Conservation (phyloP, 2,113 vertebrate genomes). For the Peromyscus maniculatus region DNA sequence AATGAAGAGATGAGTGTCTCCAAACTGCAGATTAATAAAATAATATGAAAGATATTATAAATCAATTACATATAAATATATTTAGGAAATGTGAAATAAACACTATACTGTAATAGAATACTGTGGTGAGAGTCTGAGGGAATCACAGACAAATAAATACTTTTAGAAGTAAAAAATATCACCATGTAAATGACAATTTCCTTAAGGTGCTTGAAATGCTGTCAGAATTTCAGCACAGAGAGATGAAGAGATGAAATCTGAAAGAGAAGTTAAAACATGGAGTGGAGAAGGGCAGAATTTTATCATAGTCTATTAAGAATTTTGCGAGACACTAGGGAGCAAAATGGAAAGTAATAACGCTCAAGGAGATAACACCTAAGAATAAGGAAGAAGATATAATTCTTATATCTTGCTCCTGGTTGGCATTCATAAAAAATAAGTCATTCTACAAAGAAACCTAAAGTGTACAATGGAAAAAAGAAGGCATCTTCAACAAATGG, state of each 20-base stretch:
- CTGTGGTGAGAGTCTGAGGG: neutral
- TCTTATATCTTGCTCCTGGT: neutral
- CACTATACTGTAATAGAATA: neutral
- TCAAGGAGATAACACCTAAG: neutral
- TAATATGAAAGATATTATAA: neutral
- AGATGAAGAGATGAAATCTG: neutral
- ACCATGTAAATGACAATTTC: neutral
- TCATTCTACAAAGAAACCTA: neutral
- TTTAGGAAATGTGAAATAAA: neutral
- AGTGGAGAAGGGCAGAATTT: neutral
- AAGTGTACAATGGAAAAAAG: too few relatives aligned
- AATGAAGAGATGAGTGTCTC: neutral
- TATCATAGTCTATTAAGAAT: neutral
- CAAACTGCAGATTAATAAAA: neutral
- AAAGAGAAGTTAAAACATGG: neutral
- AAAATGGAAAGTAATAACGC: neutral
- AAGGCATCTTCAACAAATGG: too few relatives aligned
- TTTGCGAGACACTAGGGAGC: neutral
- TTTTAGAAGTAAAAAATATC: neutral
- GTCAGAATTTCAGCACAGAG: neutral
- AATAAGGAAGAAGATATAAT: neutral
- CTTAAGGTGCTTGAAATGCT: neutral
- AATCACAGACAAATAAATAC: neutral
- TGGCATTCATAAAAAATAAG: neutral
- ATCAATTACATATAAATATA: neutral